Base-by-base conservation (phyloP, 2,113 vertebrate genomes). In the Malurus cyaneus region DNA sequence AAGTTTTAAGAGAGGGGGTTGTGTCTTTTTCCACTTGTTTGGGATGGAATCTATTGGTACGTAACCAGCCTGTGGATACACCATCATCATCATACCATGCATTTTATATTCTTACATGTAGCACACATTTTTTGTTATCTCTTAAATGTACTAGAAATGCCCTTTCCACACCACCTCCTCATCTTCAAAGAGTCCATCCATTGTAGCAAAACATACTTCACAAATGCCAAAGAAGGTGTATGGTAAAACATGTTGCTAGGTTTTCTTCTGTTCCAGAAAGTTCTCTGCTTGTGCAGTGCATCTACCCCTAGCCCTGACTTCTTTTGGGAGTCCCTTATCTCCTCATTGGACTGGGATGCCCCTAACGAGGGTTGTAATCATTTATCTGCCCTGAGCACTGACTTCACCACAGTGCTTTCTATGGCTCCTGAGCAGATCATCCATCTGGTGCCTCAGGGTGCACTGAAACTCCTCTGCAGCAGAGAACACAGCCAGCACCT, bases 171-270 rank as follows among this genome's bases (percentile, higher is more conserved):
- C 23, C 26, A 28, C 29, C 24, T 67, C 4, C 6, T 1, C 9
- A 9, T 10, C 20, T 59, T 56, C 44, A 57, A 57, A 49, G 15
- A 39, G 26, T 16, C 39, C 47, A 42, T 16, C 39, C 47, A 42
- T 26, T 6, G 1, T 11, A 50, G 15, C 29, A 66, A 57, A 78
- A 34, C 4, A 18, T 21, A n/a, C 6, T 52, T 60, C 20, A 34
- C 3, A 2, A 18, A 6, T 39, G 26, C 19, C 60, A 50, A 36
- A 90, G 82, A 42, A 64, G 3, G 52, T 49, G 24, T 0, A 26
- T 0, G 31, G 24, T 81, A 46, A 62, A 79, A 23, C 29, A 52
- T 0, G 0, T 2, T 62, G 9, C 6, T 20, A 54, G 23, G 12
- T 59, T 67, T 86, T 62, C 29, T 42, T 34, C 69, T 67, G 5